These are phyloP conservation scores for Corythoichthys intestinalis DNA, from an alignment of 2,113 vertebrate genomes.

Conservation along the genomic window DNA sequence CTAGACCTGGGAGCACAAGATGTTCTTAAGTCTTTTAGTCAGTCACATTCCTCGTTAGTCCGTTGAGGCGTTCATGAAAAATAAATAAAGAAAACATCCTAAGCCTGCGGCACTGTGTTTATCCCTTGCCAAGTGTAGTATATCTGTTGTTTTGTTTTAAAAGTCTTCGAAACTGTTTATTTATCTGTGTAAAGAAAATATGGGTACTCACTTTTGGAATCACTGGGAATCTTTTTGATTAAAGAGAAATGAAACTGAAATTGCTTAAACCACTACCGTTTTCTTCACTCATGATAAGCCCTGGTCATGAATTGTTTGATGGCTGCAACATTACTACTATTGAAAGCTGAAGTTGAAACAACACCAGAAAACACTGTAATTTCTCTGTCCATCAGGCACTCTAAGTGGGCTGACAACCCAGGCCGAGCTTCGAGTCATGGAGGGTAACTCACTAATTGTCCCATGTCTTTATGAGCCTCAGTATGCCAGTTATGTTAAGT, in stretches of 20 bases:
- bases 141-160: conserved; percentile 44
- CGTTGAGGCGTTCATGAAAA: not conserved
- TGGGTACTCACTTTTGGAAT: conserved; percentile 29
- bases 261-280: conserved; percentile 6
- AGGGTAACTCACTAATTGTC: conserved; percentile 56
- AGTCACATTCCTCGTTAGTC: not conserved
- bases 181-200: conserved; percentile 16
- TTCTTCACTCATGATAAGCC: conserved; percentile 6
- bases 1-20: not conserved
- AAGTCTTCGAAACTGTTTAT: conserved; percentile 37
- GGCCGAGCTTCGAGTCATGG: conserved; percentile 43
- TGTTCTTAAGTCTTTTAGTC: conserved; percentile 2
- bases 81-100: not conserved
- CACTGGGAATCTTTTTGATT: conserved; percentile 7
- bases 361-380: not conserved
- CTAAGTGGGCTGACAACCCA: conserved; percentile 46
- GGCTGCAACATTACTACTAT: not conserved
- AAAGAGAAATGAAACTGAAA: conserved; percentile 30
- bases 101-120: conserved; percentile 16
- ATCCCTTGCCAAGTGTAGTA: conserved; percentile 25
- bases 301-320: not conserved
- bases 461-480: conserved; percentile 68
- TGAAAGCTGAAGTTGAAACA: conserved; percentile 5
- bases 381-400: conserved; percentile 34
- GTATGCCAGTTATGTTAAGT: conserved; percentile 66